Evolutionary conservation across 1,140 invertebrate genomes (phyloP).

Genomic region (Drosophila carrolli): DNA sequence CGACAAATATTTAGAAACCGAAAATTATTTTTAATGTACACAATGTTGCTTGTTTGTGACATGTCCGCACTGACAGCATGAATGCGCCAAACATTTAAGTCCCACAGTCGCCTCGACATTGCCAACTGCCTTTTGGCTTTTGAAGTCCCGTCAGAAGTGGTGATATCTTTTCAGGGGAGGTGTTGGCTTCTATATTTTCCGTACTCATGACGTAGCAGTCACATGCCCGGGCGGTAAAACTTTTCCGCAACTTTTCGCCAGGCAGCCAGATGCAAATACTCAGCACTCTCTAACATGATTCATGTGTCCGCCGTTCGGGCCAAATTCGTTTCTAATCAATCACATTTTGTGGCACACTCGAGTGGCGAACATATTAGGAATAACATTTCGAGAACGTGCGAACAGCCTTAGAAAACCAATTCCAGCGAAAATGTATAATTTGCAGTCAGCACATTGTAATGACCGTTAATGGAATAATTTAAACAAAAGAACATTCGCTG

Average conservation of each 20-base stretch:
- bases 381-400: conserved; percentile 17
- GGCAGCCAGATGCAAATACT: conserved; percentile 50
- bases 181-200: not conserved
- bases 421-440: conserved; percentile 27
- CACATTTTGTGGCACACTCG: conserved; percentile 45
- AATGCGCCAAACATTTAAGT: conserved; percentile 74
- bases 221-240: conserved; percentile 51
- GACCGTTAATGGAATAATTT: conserved; percentile 21
- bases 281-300: conserved; percentile 15
- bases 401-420: conserved; percentile 16
- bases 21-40: conserved; percentile 55
- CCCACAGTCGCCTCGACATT: conserved; percentile 55
- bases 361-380: conserved; percentile 23
- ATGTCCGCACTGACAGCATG: conserved; percentile 71
- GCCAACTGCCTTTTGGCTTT: conserved; percentile 50
- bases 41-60: conserved; percentile 47
- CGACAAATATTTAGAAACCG: conserved; percentile 31
- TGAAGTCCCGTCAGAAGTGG: conserved; percentile 64
- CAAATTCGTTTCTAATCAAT: conserved; percentile 57
- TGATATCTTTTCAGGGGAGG: conserved; percentile 1
- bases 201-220: conserved; percentile 50
- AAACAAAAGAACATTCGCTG: not conserved
- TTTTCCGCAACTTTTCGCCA: conserved; percentile 55
- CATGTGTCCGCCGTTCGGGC: conserved; percentile 17
- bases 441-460: conserved; percentile 18